Evolutionary conservation across 2,113 vertebrate species (phyloP).

Genomic region (Rhinoptilus africanus): DNA sequence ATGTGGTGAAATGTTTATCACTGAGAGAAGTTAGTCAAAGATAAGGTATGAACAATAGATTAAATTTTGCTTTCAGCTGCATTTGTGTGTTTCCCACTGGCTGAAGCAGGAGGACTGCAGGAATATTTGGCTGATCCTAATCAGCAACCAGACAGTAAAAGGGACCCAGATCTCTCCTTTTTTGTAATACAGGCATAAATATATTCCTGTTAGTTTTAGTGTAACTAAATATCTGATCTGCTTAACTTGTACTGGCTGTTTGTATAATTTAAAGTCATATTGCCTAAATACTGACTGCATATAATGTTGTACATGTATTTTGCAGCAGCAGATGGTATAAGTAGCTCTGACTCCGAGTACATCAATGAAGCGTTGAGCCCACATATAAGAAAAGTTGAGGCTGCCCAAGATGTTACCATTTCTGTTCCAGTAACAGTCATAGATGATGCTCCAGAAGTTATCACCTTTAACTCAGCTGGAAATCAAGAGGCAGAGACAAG

Average conservation of each 20-base stretch:
- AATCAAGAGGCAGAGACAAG: conserved; percentile 22
- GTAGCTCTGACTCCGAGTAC: conserved; percentile 43
- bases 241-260: neutral
- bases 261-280: neutral
- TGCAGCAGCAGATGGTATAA: conserved; percentile 63
- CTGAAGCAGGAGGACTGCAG: neutral
- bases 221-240: neutral
- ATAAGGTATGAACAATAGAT: conserved; percentile 60
- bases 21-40: conserved; percentile 49
- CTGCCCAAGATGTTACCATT: conserved; percentile 61
- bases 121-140: conserved; percentile 40
- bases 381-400: neutral
- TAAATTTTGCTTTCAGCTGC: conserved; percentile 54
- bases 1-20: conserved; percentile 57
- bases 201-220: neutral
- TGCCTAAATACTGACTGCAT: neutral
- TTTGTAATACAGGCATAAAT: neutral
- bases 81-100: conserved; percentile 37
- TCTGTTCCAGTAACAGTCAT: conserved; percentile 91
- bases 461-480: neutral
- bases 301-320: neutral
- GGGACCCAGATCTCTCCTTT: neutral
- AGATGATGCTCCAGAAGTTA: conserved; percentile 79
- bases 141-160: conserved; percentile 32
- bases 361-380: neutral